A percentile compares a stretch with the other conserved stretches of the same genome.
Conservation (phyloP, 1,140 invertebrate genomes). For the Hyles vespertilio region DNA sequence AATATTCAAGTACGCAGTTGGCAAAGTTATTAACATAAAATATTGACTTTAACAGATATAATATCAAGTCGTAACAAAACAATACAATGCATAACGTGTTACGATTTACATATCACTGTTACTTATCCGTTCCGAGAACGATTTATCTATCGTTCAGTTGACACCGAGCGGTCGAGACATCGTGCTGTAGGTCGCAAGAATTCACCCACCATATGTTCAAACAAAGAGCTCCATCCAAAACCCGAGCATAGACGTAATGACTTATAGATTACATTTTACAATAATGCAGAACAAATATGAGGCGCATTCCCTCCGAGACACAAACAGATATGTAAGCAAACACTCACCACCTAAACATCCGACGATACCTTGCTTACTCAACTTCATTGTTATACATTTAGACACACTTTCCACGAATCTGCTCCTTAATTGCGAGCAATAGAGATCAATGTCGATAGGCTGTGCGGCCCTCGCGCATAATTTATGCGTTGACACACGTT, state of each 20-base stretch:
- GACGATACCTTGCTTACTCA: constrained; percentile 10
- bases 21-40: too few relatives aligned
- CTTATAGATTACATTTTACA: constrained; percentile 23
- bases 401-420: constrained; percentile 4
- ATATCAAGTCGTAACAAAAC: too few relatives aligned
- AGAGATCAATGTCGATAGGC: not conserved
- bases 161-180: too few relatives aligned
- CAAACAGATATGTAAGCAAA: constrained; percentile 18
- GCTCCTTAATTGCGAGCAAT: constrained; percentile 2
- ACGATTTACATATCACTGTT: too few relatives aligned
- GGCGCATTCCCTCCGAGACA: constrained; percentile 17
- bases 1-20: too few relatives aligned
- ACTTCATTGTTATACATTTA: not conserved
- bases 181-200: constrained; percentile 7
- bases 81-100: too few relatives aligned
- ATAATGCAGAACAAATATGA: constrained; percentile 15
- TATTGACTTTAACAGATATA: too few relatives aligned
- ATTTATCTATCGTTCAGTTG: too few relatives aligned
- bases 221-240: constrained; percentile 9
- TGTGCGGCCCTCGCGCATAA: constrained; percentile 7
- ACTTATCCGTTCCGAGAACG: too few relatives aligned
- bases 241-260: not conserved
- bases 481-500: constrained; percentile 25
- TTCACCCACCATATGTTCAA: constrained; percentile 18
- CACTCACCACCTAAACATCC: constrained; percentile 20